Evolutionary conservation across 2,888 invertebrate genomes (phyloP).

Genomic region (Caenorhabditis imperialis): DNA sequence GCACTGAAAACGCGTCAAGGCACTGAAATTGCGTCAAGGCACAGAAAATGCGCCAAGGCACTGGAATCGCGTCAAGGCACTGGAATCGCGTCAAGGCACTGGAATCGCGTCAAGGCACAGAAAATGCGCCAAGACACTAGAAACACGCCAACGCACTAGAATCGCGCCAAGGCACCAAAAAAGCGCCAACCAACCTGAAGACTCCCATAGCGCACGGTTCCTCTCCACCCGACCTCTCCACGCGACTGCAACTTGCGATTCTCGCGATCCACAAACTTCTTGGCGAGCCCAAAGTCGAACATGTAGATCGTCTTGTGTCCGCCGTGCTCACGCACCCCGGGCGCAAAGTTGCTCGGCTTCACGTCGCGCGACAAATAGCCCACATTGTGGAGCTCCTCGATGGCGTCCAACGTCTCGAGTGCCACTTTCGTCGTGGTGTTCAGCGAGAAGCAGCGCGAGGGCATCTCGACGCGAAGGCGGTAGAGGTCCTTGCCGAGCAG

Average conservation of each 20-base stretch:
- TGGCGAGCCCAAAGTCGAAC: slow-evolving; percentile 58
- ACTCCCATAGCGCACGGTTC: slow-evolving; percentile 68
- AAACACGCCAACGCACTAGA: no score
- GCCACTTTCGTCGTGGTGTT: slow-evolving; percentile 65
- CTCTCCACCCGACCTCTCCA: slow-evolving; percentile 69
- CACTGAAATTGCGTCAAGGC: no score
- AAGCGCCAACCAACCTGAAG: no score
- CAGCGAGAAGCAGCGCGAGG: slow-evolving; percentile 58
- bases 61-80: no score
- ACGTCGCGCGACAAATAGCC: slow-evolving; percentile 61
- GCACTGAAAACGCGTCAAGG: no score
- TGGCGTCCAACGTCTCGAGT: slow-evolving; percentile 64
- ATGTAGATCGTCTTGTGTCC: slow-evolving; percentile 47
- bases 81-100: no score
- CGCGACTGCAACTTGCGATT: slow-evolving; percentile 47
- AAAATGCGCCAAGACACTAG: no score
- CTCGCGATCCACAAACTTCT: slow-evolving; percentile 50
- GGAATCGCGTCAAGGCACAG: no score
- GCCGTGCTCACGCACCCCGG: slow-evolving; percentile 49
- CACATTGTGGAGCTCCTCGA: slow-evolving; percentile 62
- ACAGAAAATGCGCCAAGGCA: no score
- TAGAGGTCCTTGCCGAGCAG: slow-evolving; percentile 66
- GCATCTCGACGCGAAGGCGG: slow-evolving; percentile 52
- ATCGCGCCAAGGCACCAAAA: no score
- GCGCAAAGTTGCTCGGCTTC: slow-evolving; percentile 64